phyloP scores from a whole-genome alignment of 2,113 vertebrate species.

The Theristicus caerulescens region DNA sequence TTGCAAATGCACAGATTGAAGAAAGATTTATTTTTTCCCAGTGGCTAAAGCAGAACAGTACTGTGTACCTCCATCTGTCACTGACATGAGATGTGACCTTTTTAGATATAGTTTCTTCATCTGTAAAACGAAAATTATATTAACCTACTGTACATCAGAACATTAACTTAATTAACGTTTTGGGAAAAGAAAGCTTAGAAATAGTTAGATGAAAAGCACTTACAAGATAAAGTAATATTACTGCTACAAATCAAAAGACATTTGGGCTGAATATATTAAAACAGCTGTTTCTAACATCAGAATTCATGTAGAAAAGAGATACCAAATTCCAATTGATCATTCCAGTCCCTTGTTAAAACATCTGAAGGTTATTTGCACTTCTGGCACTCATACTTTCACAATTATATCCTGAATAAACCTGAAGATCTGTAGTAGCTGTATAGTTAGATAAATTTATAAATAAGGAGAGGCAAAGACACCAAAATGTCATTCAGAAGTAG shows the following conservation, averaged over 20 bases:
- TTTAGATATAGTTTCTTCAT: neutral
- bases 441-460: neutral
- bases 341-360: neutral
- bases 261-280: neutral
- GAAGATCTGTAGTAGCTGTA: neutral
- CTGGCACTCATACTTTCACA: neutral
- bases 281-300: neutral
- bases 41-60: neutral
- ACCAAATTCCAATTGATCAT: neutral
- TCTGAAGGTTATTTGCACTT: neutral
- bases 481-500: neutral
- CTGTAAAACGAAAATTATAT: neutral
- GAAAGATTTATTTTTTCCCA: neutral
- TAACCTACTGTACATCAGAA: neutral
- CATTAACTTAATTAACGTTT: neutral
- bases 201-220: neutral
- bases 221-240: neutral
- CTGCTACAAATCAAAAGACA: neutral
- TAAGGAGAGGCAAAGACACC: neutral
- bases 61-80: neutral
- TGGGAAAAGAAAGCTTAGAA: neutral
- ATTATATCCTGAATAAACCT: neutral
- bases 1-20: neutral
- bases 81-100: neutral
- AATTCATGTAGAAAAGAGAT: neutral